Conservation (phyloP, 2,113 vertebrate genomes). For the Amazona vittata region DNA sequence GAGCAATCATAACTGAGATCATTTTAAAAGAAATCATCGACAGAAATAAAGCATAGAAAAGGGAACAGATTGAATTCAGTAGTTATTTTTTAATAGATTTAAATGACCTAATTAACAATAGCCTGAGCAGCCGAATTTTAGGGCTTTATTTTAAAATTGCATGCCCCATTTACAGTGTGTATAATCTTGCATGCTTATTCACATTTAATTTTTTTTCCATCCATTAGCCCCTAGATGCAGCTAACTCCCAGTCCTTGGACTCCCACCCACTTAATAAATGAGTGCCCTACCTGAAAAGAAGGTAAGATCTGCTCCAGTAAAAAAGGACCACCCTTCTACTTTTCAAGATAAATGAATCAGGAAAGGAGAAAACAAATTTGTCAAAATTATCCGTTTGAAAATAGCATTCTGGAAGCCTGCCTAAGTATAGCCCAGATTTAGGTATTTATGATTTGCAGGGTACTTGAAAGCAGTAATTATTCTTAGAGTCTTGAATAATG, state of each 20-base stretch:
- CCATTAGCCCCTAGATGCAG: neutral
- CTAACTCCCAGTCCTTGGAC: neutral
- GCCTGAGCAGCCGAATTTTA: slow-evolving; percentile 62
- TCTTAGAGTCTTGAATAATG: neutral
- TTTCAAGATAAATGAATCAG: slow-evolving; percentile 13
- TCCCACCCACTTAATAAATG: neutral
- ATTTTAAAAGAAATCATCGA: slow-evolving; percentile 69
- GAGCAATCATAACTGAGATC: slow-evolving; percentile 67
- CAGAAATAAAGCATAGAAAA: slow-evolving; percentile 66
- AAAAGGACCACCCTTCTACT: neutral
- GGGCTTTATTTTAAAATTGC: slow-evolving; percentile 59
- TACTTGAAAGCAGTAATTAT: slow-evolving; percentile 10
- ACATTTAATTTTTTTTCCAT: slow-evolving; percentile 16
- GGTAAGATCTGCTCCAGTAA: neutral
- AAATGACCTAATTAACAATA: slow-evolving; percentile 72
- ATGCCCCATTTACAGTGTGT: slow-evolving; percentile 39
- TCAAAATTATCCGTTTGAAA: neutral
- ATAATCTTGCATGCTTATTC: slow-evolving; percentile 53
- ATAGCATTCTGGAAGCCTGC: neutral
- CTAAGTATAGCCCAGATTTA: neutral
- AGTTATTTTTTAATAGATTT: slow-evolving; percentile 65
- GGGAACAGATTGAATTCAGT: slow-evolving; percentile 46
- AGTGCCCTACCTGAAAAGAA: slow-evolving; percentile 2
- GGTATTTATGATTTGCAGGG: neutral
- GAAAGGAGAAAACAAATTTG: neutral